Percentiles rank a stretch among this genome's conserved stretches.
Evolutionary conservation across 1,140 invertebrate species (phyloP).

Genomic region (Drosophila nikananu): DNA sequence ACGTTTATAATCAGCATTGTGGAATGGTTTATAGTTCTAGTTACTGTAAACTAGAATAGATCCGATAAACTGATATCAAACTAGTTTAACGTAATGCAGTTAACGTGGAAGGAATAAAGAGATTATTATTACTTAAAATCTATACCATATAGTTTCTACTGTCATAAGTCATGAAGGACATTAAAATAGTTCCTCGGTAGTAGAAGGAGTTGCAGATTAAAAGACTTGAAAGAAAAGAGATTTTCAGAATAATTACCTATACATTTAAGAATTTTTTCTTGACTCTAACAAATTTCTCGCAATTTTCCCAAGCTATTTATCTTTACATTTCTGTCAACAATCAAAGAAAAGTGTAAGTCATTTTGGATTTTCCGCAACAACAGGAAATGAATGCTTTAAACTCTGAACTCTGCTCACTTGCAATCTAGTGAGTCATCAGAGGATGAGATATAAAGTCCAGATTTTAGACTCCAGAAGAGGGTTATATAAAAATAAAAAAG

Average conservation of each 20-base stretch:
- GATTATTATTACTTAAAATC: neutral
- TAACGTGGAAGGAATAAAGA: neutral
- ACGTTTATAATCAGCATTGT: conserved; percentile 15
- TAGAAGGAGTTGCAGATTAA: no score
- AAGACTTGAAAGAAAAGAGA: neutral
- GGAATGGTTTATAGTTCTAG: conserved; percentile 14
- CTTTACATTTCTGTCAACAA: neutral
- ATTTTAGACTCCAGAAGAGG: neutral
- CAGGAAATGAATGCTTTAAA: neutral
- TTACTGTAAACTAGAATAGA: conserved; percentile 7
- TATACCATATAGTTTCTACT: neutral
- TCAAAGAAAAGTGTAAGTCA: neutral
- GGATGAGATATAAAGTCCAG: neutral
- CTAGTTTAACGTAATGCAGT: neutral
- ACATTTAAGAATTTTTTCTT: neutral
- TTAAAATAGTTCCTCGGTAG: no score
- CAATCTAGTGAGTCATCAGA: neutral
- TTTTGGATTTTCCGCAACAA: neutral
- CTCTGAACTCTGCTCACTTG: neutral
- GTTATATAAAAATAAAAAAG: neutral
- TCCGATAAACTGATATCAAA: neutral
- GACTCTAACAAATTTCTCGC: no score
- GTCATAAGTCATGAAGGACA: neutral
- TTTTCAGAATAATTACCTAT: neutral
- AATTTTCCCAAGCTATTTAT: neutral